Base-by-base conservation (phyloP, 2,888 invertebrate species). In the Tetranychus piercei region DNA sequence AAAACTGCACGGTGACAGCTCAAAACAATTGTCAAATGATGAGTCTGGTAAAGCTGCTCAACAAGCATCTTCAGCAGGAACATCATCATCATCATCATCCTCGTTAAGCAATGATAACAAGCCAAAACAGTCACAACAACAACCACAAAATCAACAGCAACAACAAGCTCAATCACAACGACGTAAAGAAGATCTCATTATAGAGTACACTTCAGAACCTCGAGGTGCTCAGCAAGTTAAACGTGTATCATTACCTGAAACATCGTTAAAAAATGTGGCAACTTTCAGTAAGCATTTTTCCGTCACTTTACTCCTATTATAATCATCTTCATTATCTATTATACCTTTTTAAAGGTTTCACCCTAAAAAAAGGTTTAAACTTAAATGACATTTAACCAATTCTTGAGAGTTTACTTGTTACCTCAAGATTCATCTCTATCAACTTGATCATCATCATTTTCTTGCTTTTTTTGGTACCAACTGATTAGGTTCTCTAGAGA, bases 121-220 rank as follows among this genome's bases (percentile, higher is more conserved):
- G 55, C 15, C 55, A 15, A 55, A 55, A 55, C 55, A 55, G 55
- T 55, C 55, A 55, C 55, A 55, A 55, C 55, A 55, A 55, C 55
- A 55, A 71, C 34, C 8, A 34, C 43, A 43, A 23, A n/a, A 23
- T 34, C 70, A 34, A 34, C 55, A 71, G n/a, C 34, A 71, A 34
- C 74, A 74, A 43, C 34, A 44, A 20, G 22, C 72, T 11, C n/a
- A 34, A 43, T 11, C n/a, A 20, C 72, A 22, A 69, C 73, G 75
- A 73, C 70, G 69, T 1, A 55, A 69, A n/a, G 75, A 75, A 65
- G 73, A 75, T 44, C 44, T 73, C 15, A 73, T 75, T 5, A 73
- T 75, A 9, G 75, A 75, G 64, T 75, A 75, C 71, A 75, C 75
- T 23, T 71, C 70, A 64, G 75, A 75, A 23, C 75, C 75, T 20